Base-by-base conservation (phyloP, 2,888 invertebrate genomes). In the Pherbina coryleti region DNA sequence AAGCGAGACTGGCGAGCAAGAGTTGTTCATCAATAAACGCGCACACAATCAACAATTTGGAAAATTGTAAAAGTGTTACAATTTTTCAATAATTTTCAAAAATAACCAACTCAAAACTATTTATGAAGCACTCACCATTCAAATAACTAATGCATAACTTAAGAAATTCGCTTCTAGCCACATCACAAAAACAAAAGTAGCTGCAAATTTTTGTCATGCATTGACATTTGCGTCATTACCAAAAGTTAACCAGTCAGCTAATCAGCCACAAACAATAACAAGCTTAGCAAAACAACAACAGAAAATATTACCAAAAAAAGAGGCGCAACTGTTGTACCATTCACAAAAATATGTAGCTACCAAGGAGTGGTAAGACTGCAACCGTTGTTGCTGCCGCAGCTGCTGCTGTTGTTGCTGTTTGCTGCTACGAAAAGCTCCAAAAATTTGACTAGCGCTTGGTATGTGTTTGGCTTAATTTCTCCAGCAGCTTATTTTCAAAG, bases 321-420 rank as follows among this genome's bases (percentile, higher is more conserved):
- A 55, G 19, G 55, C 22, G 5, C 17, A 62, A 62, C 19, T 62
- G 28, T 62, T 62, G 31, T 25, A 28, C 62, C 62, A 62, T 62
- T 62, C 28, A 62, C 25, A 62, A 17, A 31, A 62, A 62, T 31
- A 62, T 25, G 7, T 19, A 9, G 34, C 34, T 31, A 66, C 64
- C 11, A 31, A 66, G 64, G 64, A 66, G 64, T 66, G 64, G 64
- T 31, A 66, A 66, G 14, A 60, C 60, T 60, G 28, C 60, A 25
- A 14, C 44, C 44, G 44, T 44, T 44, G 44, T 44, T 44, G 44
- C 44, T 44, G 11, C 14, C 14, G 19, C 55, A 9, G 55, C 19
- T 55, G 55, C 55, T 19, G 55, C 55, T 55, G 55, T n/a, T 17
- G 37, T 8, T 37, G 37, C 37, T 37, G 37, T 5, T 4, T 31